Base-by-base conservation (phyloP, 2,113 vertebrate species). In the Anarhynchus alexandrinus region DNA sequence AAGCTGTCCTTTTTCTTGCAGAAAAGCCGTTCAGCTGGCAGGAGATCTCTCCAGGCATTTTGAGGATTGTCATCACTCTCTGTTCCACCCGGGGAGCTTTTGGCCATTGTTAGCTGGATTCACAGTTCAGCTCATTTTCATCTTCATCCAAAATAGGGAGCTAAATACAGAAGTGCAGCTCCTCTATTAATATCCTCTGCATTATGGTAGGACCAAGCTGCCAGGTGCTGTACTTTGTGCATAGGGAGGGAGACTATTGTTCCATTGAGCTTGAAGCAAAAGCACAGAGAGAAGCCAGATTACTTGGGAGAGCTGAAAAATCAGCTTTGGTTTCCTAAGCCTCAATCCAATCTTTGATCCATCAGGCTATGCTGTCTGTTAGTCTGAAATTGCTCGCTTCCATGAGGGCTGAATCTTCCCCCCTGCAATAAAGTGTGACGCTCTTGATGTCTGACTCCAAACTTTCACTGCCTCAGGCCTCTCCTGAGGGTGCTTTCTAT, bases 221-320 rank as follows among this genome's bases (percentile, higher is more conserved):
- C 88, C 95, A 96, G 96, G 89, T 95, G 86, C 93, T 89, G 62
- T 91, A 64, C 84, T 91, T 67, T 69, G 94, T 80, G 91, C 94
- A n/a, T n/a, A 54, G 70, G 62, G 27, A 89, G 61, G 58, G 70
- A 47, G 27, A 70, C 66, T 17, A 54, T 90, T 94, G 84, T 93
- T 96, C 77, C 78, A 19, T 34, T 88, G 87, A 87, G 87, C 70
- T 87, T 29, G 40, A 69, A 93, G 96, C 78, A 80, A 90, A 97
- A 81, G 82, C 93, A 80, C 76, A 62, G 70, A 88, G 92, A 95
- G 93, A 77, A 93, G 90, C 79, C 90, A 93, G 94, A 93, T 97
- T 94, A 94, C 91, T 69, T 49, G 32, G 91, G 86, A 95, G 80
- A 96, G 77, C 73, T 93, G 88, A 86, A 92, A 96, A 92, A 84